A percentile compares a stretch with the other conserved stretches of the same genome.
Evolutionary conservation across 1,140 invertebrate genomes (phyloP).

Genomic region (Rhyzopertha dominica): DNA sequence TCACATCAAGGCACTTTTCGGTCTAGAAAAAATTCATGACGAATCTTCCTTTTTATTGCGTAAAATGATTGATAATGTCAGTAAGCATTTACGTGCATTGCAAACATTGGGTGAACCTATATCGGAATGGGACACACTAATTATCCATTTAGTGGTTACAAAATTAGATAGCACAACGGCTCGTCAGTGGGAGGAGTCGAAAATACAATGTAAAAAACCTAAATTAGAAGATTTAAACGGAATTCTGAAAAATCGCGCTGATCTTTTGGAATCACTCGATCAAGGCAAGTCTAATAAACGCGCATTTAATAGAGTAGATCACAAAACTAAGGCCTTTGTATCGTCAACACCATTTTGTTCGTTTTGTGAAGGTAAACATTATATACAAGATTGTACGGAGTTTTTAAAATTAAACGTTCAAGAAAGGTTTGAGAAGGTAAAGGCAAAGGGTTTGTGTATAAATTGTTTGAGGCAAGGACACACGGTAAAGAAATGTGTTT

Average conservation of each 20-base stretch:
- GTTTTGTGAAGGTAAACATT: conserved; percentile 3
- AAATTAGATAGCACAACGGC: conserved; percentile 8
- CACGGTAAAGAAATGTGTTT: neutral
- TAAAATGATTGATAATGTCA: conserved; percentile 2
- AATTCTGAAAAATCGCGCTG: conserved; percentile 3
- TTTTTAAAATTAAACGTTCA: neutral
- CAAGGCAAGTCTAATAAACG: conserved; percentile 7
- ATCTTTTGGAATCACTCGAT: conserved; percentile 11
- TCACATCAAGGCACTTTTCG: conserved; percentile 7
- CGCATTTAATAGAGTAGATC: too few relatives aligned
- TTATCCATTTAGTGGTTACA: neutral
- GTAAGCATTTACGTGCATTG: conserved; percentile 5
- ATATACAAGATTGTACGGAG: neutral
- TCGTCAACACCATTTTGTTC: neutral
- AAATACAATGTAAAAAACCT: neutral
- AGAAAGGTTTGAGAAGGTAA: neutral
- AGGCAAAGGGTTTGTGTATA: too few relatives aligned
- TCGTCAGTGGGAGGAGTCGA: conserved; percentile 4
- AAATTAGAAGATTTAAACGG: conserved; percentile 6
- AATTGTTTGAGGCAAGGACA: conserved; percentile 2
- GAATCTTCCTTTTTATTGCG: neutral
- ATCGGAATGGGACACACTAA: conserved; percentile 6
- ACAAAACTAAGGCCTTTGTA: too few relatives aligned
- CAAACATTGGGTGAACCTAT: conserved; percentile 7
- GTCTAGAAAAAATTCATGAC: conserved; percentile 40